Base-by-base conservation (phyloP, 2,888 invertebrate species). In the Aleiodes leptofemur region DNA sequence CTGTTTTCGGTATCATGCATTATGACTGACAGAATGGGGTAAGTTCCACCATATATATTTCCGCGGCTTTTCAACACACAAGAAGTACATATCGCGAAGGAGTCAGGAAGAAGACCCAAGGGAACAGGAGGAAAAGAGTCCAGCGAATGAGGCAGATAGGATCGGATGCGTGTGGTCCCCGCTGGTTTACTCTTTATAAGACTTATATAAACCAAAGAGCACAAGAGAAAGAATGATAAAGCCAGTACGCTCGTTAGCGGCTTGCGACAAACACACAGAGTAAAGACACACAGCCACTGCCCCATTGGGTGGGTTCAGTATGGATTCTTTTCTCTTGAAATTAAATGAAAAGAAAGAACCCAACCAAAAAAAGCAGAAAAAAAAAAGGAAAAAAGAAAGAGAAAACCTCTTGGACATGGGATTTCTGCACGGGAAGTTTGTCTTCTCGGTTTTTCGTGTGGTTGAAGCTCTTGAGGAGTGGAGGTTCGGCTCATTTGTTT, bases 141-240 rank as follows among this genome's bases (percentile, higher is more conserved):
- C 69, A 77, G 74, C 79, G 81, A 75, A 79, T 82, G 57, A 82
- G 81, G 72, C 81, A 87, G 89, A 89, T 89, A 89, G 88, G 88
- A 89, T 89, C 89, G 84, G 85, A 88, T 85, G 88, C 87, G 89
- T 89, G 89, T 88, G 87, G 89, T 89, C 89, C 86, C 89, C 86
- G 80, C 82, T 86, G 86, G 83, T 88, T 88, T 88, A 87, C 87
- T 88, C 87, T 86, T 86, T 86, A 86, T 86, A 87, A 87, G 88
- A 87, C 87, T 88, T 88, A 87, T 87, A 86, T 87, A 88, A 87
- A 86, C 85, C 82, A 82, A 77, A 83, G 82, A 83, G 82, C 82
- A 78, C 79, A 77, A 76, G 77, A 76, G 76, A 78, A 74, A 76
- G 76, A 64, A 64, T 23, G 64, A 64, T 64, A 48, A 43, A 64